phyloP scores from a whole-genome alignment of 53 echinoderm and acorn worm genomes.

The Patiria pectinifera region DNA sequence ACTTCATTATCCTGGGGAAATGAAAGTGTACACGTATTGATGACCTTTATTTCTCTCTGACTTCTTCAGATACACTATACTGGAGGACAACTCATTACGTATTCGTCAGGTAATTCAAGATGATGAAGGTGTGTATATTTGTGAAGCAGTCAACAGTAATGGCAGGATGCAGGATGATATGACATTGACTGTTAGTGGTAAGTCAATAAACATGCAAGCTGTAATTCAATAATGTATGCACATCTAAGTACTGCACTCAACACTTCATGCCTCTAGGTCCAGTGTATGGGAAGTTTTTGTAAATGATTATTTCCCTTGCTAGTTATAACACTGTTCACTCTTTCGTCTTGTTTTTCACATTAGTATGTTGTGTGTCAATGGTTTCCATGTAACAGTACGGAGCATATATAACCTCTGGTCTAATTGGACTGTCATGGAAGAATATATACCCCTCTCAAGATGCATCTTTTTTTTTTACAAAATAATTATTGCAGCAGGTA shows the following conservation, averaged over 20 bases:
- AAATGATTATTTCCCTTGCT: no score
- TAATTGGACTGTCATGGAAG: no score
- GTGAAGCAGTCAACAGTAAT: conserved; percentile 68
- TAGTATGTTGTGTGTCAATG: no score
- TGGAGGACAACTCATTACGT: conserved; percentile 76
- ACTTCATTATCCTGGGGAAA: background rate
- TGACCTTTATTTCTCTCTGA: background rate
- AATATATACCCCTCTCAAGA: no score
- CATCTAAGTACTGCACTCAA: background rate
- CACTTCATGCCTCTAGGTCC: background rate
- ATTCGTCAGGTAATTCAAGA: conserved; percentile 63
- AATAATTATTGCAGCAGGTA: no score
- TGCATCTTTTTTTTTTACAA: no score
- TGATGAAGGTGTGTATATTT: conserved; percentile 79
- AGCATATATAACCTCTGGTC: no score
- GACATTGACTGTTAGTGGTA: conserved; percentile 79
- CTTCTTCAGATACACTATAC: conserved; percentile 33
- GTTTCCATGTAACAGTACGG: no score
- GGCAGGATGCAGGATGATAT: conserved; percentile 64
- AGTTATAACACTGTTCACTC: no score
- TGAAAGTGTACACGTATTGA: background rate
- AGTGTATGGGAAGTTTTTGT: background rate
- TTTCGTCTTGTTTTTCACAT: no score
- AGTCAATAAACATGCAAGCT: conserved; percentile 25
- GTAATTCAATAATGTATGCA: background rate